phyloP scores from a whole-genome alignment of 2,797 vertebrate species.

The Delichon dasypus region DNA sequence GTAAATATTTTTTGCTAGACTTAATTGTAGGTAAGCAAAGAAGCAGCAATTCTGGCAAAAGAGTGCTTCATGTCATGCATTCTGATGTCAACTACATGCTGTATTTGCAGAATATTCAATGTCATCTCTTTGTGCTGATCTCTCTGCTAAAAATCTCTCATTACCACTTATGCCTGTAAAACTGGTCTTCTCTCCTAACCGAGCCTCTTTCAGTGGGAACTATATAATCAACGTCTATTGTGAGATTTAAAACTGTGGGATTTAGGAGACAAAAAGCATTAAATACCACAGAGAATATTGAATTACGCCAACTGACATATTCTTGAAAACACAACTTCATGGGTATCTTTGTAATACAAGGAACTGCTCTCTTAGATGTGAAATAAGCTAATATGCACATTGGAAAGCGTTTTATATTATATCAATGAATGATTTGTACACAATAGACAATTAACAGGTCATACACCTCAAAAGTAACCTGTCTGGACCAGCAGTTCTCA shows the following conservation, averaged over 20 bases:
- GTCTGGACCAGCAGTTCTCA: neutral
- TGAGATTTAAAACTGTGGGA: slow-evolving; percentile 13
- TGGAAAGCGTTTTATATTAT: slow-evolving; percentile 2
- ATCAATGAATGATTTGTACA: neutral
- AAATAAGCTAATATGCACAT: neutral
- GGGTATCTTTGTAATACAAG: neutral
- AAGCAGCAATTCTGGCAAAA: neutral
- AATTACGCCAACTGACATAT: slow-evolving; percentile 19
- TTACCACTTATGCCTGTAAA: slow-evolving; percentile 15
- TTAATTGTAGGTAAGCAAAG: neutral
- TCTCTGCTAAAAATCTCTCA: slow-evolving; percentile 12
- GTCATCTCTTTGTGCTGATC: neutral
- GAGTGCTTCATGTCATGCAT: neutral
- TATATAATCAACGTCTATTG: slow-evolving; percentile 42
- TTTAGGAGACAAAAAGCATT: slow-evolving; percentile 43
- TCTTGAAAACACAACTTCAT: neutral
- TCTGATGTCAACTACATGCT: slow-evolving; percentile 30
- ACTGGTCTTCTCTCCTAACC: neutral
- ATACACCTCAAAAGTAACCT: neutral
- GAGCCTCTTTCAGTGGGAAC: slow-evolving; percentile 26
- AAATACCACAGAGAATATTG: slow-evolving; percentile 22
- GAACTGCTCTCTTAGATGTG: slow-evolving; percentile 7
- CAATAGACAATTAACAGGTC: neutral
- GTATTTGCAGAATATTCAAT: slow-evolving; percentile 30
- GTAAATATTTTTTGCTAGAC: neutral